Conservation (phyloP, 1,140 invertebrate species). For the Penaeus indicus region DNA sequence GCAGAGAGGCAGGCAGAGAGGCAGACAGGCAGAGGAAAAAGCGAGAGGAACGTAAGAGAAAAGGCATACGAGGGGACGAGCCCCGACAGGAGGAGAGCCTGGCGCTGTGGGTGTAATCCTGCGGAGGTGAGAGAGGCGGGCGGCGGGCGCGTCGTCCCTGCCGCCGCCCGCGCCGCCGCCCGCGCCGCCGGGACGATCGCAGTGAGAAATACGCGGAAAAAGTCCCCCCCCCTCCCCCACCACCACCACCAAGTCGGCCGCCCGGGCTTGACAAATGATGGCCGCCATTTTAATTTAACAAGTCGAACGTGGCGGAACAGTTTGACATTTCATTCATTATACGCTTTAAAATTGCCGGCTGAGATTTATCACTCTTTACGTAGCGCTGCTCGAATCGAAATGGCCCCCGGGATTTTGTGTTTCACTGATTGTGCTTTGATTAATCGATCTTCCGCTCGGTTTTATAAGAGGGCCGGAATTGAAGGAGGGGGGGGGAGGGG, state of each 20-base stretch:
- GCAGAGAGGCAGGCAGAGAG: too few species aligned
- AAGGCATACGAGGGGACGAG: too few species aligned
- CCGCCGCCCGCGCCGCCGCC: conserved; percentile 7
- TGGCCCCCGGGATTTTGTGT: conserved; percentile 55
- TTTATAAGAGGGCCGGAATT: conserved; percentile 30
- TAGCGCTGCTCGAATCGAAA: conserved; percentile 60
- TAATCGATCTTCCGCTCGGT: conserved; percentile 45
- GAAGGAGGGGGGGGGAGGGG: background rate
- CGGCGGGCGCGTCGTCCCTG: too few species aligned
- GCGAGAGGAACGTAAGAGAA: too few species aligned
- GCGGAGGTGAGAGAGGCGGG: too few species aligned
- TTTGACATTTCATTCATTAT: conserved; percentile 65
- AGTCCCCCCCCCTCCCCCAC: background rate
- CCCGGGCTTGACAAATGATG: conserved; percentile 61
- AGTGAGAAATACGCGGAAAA: conserved; percentile 61
- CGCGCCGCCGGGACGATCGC: conserved; percentile 43
- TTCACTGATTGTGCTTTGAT: conserved; percentile 60
- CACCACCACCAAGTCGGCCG: conserved; percentile 32
- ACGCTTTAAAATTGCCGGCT: conserved; percentile 57
- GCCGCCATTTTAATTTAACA: conserved; percentile 63
- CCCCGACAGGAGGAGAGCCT: too few species aligned
- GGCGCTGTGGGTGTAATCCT: too few species aligned
- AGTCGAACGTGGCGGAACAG: conserved; percentile 63
- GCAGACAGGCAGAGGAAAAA: too few species aligned
- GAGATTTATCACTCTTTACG: conserved; percentile 63